These are phyloP conservation scores for Diplazon laetatorius DNA, from an alignment of 2,888 invertebrate species.

Conservation along the genomic window DNA sequence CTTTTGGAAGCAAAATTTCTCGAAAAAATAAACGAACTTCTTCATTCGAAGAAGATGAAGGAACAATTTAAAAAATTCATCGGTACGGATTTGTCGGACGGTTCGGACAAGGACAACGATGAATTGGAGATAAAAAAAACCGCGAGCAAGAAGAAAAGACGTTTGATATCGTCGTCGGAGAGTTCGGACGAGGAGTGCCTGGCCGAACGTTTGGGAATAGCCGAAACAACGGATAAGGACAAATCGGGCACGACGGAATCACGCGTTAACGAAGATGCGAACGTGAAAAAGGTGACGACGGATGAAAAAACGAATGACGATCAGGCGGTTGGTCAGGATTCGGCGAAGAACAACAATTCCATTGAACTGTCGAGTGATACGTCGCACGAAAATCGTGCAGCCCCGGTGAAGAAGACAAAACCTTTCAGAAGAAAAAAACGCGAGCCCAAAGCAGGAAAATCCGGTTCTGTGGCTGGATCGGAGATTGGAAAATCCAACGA, in stretches of 20 bases:
- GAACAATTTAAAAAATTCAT: slow-evolving; percentile 84
- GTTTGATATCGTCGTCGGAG: slow-evolving; percentile 72
- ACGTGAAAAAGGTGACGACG: slow-evolving; percentile 47
- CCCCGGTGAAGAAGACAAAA: slow-evolving; percentile 64
- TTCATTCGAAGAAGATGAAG: slow-evolving; percentile 83
- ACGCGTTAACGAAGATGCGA: slow-evolving; percentile 15
- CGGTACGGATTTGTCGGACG: slow-evolving; percentile 84
- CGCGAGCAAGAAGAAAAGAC: slow-evolving; percentile 69
- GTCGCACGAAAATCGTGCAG: slow-evolving; percentile 52
- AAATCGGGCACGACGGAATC: slow-evolving; percentile 17
- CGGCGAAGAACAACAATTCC: slow-evolving; percentile 48
- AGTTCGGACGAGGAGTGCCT: slow-evolving; percentile 77
- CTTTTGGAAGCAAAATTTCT: slow-evolving; percentile 82
- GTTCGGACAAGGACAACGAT: slow-evolving; percentile 79
- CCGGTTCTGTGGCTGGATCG: not conserved
- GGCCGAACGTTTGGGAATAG: slow-evolving; percentile 67
- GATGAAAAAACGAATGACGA: slow-evolving; percentile 38
- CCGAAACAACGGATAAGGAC: slow-evolving; percentile 34
- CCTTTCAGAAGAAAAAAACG: slow-evolving; percentile 52
- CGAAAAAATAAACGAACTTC: slow-evolving; percentile 80
- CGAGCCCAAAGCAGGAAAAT: slow-evolving; percentile 38
- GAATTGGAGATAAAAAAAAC: slow-evolving; percentile 61
- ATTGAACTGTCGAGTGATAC: slow-evolving; percentile 31
- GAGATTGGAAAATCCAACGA: slow-evolving; percentile 41
- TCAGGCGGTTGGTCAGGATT: slow-evolving; percentile 59